These are phyloP conservation scores for Mantis religiosa DNA, from an alignment of 2,888 invertebrate species.

Conservation along the genomic window DNA sequence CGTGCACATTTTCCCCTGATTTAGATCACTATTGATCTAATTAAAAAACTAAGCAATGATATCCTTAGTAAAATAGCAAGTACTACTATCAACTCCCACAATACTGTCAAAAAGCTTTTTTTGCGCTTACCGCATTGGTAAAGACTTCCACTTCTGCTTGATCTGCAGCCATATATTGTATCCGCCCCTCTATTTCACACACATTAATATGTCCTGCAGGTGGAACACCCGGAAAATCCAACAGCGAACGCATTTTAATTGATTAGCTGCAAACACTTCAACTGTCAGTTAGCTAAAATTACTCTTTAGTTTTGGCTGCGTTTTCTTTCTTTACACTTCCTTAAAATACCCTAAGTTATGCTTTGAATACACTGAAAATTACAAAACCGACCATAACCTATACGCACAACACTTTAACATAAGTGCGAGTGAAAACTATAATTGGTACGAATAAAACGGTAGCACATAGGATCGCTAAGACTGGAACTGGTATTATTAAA, in stretches of 20 bases:
- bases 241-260: constrained; percentile 48
- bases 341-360: too few relatives aligned
- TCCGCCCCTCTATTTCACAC: constrained; percentile 61
- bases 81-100: too few relatives aligned
- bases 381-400: not conserved
- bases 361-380: not conserved
- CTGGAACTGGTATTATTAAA: too few relatives aligned
- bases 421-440: not conserved
- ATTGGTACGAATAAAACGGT: not conserved
- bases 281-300: too few relatives aligned
- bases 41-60: too few relatives aligned
- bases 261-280: not conserved
- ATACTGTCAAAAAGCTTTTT: too few relatives aligned
- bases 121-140: constrained; percentile 53
- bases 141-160: constrained; percentile 55
- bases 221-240: constrained; percentile 52
- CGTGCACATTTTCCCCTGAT: too few relatives aligned
- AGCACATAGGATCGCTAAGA: too few relatives aligned
- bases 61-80: too few relatives aligned
- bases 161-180: constrained; percentile 54
- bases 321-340: too few relatives aligned
- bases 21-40: too few relatives aligned
- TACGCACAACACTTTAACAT: not conserved
- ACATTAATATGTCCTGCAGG: constrained; percentile 53
- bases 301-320: too few relatives aligned